Percentiles rank a stretch among this genome's conserved stretches.
Evolutionary conservation across 2,113 vertebrate species (phyloP).

Genomic region (Greenwoodochromis staneri): DNA sequence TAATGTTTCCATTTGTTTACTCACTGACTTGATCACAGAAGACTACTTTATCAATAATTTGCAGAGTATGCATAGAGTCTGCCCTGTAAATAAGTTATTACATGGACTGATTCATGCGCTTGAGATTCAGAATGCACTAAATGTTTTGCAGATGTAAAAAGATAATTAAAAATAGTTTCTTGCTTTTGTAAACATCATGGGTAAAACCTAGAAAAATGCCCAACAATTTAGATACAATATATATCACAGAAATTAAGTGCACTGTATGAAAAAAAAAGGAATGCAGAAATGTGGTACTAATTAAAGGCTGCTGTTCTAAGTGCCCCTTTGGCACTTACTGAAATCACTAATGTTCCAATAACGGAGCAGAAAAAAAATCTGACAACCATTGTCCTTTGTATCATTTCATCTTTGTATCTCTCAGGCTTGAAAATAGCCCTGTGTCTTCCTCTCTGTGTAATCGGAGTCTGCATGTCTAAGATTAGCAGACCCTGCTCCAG

Average conservation of each 20-base stretch:
- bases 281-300: not conserved
- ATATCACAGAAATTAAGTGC: not conserved
- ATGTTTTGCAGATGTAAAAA: not conserved
- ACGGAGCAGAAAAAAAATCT: not conserved
- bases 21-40: not conserved
- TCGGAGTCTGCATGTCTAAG: constrained; percentile 35
- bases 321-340: not conserved
- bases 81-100: constrained; percentile 39
- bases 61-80: not conserved
- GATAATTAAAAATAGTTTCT: not conserved
- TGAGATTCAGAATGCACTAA: not conserved
- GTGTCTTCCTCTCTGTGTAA: not conserved
- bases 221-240: not conserved
- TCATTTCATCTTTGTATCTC: not conserved
- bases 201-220: not conserved
- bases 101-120: not conserved
- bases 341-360: not conserved
- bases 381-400: not conserved
- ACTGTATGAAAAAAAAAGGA: not conserved
- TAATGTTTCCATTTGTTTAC: constrained; percentile 31
- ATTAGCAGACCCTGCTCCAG: constrained; percentile 7
- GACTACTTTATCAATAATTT: constrained; percentile 11
- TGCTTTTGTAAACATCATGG: not conserved
- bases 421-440: not conserved
- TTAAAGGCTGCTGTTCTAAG: not conserved